Base-by-base conservation (phyloP, 1,140 invertebrate species). In the Drosophila azteca region DNA sequence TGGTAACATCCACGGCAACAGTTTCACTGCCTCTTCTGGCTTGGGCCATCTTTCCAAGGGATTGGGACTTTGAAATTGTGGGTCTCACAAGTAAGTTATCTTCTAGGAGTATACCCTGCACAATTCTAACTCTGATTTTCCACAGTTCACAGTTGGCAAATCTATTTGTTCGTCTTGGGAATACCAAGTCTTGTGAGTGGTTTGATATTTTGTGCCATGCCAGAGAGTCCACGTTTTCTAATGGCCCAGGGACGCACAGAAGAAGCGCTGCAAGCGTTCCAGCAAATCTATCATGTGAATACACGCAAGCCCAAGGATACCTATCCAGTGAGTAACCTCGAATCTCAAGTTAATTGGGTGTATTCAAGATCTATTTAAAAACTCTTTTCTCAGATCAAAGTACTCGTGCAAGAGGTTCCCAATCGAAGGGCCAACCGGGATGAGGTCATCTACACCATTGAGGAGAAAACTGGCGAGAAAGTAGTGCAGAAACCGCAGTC, bases 161-260 rank as follows among this genome's bases (percentile, higher is more conserved):
- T 97, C 13, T 97, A 95, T 88, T 90, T 97, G 1, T 91, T 95
- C 5, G 72, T 93, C 0, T 93, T 94, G 68, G 94, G 94, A 0
- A 49, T 96, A 22, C 95, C 96, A 3, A 94, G 94, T 22, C 76
- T 97, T 1, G 68, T 95, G 1, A 94, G 94, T 6, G 94, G 94
- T 0, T 52, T 94, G 6, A 91, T 93, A 0, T 93, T 96, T 51
- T 92, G 93, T 29, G 94, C 94, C 57, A 92, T 96, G 29, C 95
- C 95, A 0, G 96, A 97, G 89, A 97, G 95, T 91, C 96, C 96
- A 1, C 96, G 96, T 90, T 97, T 96, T 90, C 91, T 96, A 0
- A 95, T 97, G 94, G 94, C 94, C 0, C 93, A 94, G 80, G 95
- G 95, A 63, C 93, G 94, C 35, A 95, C 95, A 64, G 93, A 94